A percentile compares a stretch with the other conserved stretches of the same genome.
Conservation (phyloP, 2,113 vertebrate species). For the Scolopax mira region DNA sequence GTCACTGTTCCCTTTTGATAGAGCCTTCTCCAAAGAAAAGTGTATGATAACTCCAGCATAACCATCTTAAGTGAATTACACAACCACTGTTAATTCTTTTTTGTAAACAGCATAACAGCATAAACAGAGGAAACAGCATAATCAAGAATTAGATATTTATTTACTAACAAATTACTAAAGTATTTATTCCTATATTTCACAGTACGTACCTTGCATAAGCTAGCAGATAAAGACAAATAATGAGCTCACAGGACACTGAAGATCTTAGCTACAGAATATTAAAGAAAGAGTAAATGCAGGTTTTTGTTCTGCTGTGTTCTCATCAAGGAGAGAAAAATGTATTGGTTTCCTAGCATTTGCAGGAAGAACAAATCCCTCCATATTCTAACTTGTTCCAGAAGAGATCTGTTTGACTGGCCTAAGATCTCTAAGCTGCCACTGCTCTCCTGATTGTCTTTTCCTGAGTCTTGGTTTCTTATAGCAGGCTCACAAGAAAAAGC, state of each 20-base stretch:
- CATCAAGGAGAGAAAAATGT: not conserved
- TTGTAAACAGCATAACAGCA: too few relatives aligned
- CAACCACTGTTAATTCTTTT: not conserved
- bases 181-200: not conserved
- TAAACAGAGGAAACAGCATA: not conserved
- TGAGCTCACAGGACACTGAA: not conserved
- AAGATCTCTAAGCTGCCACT: not conserved
- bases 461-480: rapidly evolving
- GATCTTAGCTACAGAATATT: not conserved
- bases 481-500: not conserved
- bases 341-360: not conserved
- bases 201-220: rapidly evolving
- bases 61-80: not conserved
- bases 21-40: not conserved
- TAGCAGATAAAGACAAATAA: not conserved
- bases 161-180: not conserved
- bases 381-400: not conserved
- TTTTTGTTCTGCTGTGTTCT: not conserved
- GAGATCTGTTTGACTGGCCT: not conserved
- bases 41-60: not conserved
- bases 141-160: not conserved
- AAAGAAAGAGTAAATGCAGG: not conserved
- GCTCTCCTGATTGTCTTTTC: not conserved
- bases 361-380: not conserved
- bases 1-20: not conserved